phyloP scores from a whole-genome alignment of 2,113 vertebrate species.

The Hippocampus zosterae region DNA sequence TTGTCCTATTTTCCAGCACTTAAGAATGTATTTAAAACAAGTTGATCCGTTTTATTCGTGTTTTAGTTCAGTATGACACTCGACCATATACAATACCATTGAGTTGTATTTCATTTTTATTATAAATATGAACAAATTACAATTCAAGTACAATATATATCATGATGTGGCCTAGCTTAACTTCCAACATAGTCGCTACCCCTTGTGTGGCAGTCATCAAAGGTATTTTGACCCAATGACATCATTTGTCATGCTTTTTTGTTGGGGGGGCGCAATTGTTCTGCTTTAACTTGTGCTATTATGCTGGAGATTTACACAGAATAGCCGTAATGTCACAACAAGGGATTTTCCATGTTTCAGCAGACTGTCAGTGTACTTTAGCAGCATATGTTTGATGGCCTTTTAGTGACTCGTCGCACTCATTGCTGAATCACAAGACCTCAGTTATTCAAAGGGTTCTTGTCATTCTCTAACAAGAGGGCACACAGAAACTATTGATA shows the following conservation, averaged over 20 bases:
- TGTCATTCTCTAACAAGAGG: conserved; percentile 17
- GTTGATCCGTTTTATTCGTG: no score
- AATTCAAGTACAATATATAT: no score
- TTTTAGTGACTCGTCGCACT: conserved; percentile 11
- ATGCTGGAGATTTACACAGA: not conserved
- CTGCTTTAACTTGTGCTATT: not conserved
- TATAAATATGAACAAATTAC: no score
- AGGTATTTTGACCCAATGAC: not conserved
- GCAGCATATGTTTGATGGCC: not conserved
- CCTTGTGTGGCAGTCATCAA: no score
- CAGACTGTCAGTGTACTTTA: not conserved
- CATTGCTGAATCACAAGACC: conserved; percentile 43
- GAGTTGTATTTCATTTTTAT: no score
- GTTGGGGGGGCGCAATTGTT: no score
- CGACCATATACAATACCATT: no score
- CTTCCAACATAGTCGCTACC: no score
- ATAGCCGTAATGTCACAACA: not conserved
- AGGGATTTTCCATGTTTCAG: not conserved
- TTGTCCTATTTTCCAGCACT: no score
- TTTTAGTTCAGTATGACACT: no score
- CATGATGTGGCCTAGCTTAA: no score
- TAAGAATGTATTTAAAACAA: no score
- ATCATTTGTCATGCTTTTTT: not conserved
- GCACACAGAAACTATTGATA: conserved; percentile 19
- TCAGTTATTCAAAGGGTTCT: conserved; percentile 19